Conservation (phyloP, 2,797 vertebrate species). For the Ibycter americanus region DNA sequence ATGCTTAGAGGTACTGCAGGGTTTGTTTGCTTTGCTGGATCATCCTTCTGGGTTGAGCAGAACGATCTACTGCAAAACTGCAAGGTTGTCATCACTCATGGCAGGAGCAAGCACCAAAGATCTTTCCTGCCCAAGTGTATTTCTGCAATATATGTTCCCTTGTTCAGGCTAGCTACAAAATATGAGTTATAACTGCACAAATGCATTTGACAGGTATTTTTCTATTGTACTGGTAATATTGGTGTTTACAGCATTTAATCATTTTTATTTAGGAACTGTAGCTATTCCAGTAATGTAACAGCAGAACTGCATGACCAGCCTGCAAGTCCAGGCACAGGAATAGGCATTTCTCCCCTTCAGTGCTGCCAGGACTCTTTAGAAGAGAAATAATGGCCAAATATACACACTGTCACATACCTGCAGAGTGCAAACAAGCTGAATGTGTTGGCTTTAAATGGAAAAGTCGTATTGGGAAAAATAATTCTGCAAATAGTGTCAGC, state of each 20-base stretch:
- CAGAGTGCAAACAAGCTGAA: not conserved
- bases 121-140: not conserved
- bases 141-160: not conserved
- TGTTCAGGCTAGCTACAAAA: not conserved
- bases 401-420: not conserved
- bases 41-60: not conserved
- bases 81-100: not conserved
- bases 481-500: not conserved
- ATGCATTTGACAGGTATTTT: not conserved
- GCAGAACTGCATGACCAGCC: not conserved
- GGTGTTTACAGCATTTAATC: not conserved
- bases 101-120: not conserved
- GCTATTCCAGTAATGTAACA: not conserved
- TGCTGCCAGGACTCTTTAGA: not conserved
- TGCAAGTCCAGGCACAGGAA: not conserved
- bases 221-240: not conserved
- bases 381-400: not conserved
- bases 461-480: not conserved
- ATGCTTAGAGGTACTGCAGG: not conserved
- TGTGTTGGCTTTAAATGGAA: not conserved
- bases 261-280: conserved; percentile 30
- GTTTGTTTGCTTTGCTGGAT: conserved; percentile 11
- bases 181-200: not conserved
- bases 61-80: not conserved
- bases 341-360: not conserved